Evolutionary conservation across 2,888 invertebrate genomes (phyloP), one percentile per base, ranked within the genome.

Genomic region (Physocephala rufipes): DNA sequence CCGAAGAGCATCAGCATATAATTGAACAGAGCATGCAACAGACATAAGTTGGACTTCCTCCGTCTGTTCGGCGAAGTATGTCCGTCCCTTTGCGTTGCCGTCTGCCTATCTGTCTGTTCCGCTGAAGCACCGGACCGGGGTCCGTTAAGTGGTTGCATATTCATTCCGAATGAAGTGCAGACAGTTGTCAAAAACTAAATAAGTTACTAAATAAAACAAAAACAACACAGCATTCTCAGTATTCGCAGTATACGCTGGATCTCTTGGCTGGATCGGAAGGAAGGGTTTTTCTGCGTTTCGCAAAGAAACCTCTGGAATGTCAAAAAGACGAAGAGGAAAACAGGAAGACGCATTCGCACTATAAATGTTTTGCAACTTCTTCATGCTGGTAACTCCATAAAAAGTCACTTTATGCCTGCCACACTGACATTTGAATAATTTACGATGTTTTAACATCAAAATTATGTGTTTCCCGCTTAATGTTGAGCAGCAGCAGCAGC

Each of bases 361-460:
- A 24, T 58, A 58, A 58, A 58, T 58, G 28, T 68, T 71, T 64
- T 68, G 71, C 71, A 68, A 71, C 68, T 55, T 68, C 67, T 63
- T 67, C 47, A 58, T 64, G 71, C 51, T 71, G 68, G 71, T 65
- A 70, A 76, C 76, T 75, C 75, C 76, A 77, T 77, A 78, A 78
- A 77, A 74, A 70, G 63, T 70, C 76, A 74, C 75, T 76, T 76
- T 76, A 77, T 76, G 73, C 70, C 76, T 76, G 76, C 71, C 73
- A 76, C 76, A 76, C 79, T 82, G 84, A 80, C 83, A 85, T 82
- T 85, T 79, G 77, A 81, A 83, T 84, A 84, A 85, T 85, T 85
- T 84, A 84, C 80, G 85, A 84, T 82, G 80, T 80, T 84, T 84
- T 82, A 84, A 82, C 83, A 80, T 82, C 79, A 81, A 83, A 81